A percentile compares a stretch with the other conserved stretches of the same genome.
Conservation (phyloP, 2,888 invertebrate species). For the Lacanobia wlatinum region DNA sequence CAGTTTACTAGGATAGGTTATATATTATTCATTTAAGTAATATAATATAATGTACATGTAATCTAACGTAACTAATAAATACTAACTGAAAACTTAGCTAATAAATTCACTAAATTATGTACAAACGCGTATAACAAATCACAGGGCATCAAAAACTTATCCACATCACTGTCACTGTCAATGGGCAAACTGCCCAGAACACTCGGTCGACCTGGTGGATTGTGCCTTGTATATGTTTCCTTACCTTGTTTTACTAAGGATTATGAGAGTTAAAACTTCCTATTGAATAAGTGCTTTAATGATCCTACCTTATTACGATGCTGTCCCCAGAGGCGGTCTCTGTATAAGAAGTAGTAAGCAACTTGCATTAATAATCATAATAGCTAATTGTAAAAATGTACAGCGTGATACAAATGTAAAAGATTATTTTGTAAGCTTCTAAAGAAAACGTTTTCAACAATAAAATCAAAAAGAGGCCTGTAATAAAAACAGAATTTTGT, state of each 20-base stretch:
- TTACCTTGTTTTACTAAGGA: not conserved
- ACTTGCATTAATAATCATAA: not conserved
- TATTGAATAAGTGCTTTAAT: not conserved
- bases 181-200: not conserved
- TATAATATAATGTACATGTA: too few relatives aligned
- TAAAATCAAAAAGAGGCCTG: not conserved
- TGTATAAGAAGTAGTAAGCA: not conserved
- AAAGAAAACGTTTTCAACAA: conserved; percentile 12
- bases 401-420: not conserved
- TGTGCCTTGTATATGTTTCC: not conserved
- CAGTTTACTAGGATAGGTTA: not conserved
- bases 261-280: not conserved
- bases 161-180: too few relatives aligned
- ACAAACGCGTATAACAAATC: too few relatives aligned
- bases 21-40: too few relatives aligned
- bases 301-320: not conserved
- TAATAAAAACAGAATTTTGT: not conserved
- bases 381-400: not conserved
- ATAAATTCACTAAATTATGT: too few relatives aligned
- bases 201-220: not conserved
- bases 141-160: too few relatives aligned
- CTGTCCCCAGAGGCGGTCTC: not conserved
- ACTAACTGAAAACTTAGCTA: too few relatives aligned
- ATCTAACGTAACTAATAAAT: too few relatives aligned
- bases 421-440: conserved; percentile 8